Evolutionary conservation across 2,113 vertebrate genomes (phyloP), one percentile per base, ranked within the genome.

Genomic region (Gavialis gangeticus): DNA sequence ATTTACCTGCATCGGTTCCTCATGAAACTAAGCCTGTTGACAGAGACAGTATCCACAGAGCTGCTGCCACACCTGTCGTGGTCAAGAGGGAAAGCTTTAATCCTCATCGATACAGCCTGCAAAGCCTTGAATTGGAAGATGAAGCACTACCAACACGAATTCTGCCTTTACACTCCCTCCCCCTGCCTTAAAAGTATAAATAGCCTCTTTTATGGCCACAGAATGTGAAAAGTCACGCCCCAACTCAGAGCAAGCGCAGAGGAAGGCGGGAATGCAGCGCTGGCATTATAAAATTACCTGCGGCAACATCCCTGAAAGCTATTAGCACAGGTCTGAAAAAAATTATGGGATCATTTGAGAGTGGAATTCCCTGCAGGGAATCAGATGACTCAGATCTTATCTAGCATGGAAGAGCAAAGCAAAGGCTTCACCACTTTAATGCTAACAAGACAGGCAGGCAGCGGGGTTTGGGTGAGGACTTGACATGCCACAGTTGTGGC

Each of bases 21-120:
- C 85, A 99, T 98, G 82, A 99, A 99, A 96, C 98, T 98, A 62
- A 99, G 98, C 75, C 99, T 98, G 82, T 99, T 99, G 94, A 99
- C 98, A 21, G 99, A 98, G 46, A 99, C 92, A 0, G 99, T 98
- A 81, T 99, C 99, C 95, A 99, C 98, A 0, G 98, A 94, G 95
- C 98, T 98, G 28, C 82, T 97, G 34, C 99, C 99, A 95, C 99
- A 99, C 96, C 99, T 99, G 94, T 5, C 76, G 59, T 0, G 2
- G 37, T 13, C 0, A 0, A 78, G 16, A 46, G n/a, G 12, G 77
- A 94, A 89, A 37, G 63, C 6, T 84, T 82, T 71, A 5, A 27
- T 3, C 37, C 8, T 18, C 17, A 54, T 17, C 3, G 16, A 34
- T 21, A 37, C 11, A 3, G 19, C 0, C 0, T 10, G 17, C 15